These are phyloP conservation scores for Thryonomys swinderianus DNA, from an alignment of 2,113 vertebrate species.

Conservation along the genomic window DNA sequence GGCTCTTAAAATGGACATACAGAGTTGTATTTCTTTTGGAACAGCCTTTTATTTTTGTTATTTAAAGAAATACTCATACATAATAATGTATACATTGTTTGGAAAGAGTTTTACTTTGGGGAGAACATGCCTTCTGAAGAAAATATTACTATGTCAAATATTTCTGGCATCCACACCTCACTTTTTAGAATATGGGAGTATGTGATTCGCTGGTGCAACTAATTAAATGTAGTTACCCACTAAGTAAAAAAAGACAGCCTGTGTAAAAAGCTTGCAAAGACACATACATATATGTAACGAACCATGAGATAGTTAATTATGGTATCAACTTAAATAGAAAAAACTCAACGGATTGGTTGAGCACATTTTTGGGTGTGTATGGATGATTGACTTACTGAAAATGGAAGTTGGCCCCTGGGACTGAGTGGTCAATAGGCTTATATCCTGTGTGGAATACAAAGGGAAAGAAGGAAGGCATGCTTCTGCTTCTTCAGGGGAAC, in stretches of 20 bases:
- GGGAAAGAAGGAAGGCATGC: not conserved
- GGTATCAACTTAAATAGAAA: not conserved
- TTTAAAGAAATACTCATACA: conserved; percentile 1
- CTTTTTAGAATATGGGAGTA: not conserved
- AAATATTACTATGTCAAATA: not conserved
- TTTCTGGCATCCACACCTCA: not conserved
- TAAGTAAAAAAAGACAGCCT: not conserved
- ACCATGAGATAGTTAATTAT: not conserved
- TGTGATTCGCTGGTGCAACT: not conserved
- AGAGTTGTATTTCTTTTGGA: not conserved
- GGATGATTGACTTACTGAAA: not conserved
- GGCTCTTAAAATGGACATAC: not conserved
- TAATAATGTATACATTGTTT: not conserved
- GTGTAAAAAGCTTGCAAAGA: not conserved
- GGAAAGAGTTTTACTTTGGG: conserved; percentile 25
- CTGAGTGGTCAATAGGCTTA: not conserved
- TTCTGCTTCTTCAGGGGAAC: not conserved
- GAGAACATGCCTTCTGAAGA: not conserved
- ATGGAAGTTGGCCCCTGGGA: not conserved
- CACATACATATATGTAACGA: not conserved
- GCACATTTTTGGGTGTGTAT: not conserved
- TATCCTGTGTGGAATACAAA: not conserved
- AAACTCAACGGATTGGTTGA: not conserved
- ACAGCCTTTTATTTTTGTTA: not conserved
- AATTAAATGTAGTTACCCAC: conserved; percentile 44